Percentiles rank a stretch among this genome's conserved stretches.
phyloP scores from a whole-genome alignment of 1,140 invertebrate species.

The Euglossa dilemma region DNA sequence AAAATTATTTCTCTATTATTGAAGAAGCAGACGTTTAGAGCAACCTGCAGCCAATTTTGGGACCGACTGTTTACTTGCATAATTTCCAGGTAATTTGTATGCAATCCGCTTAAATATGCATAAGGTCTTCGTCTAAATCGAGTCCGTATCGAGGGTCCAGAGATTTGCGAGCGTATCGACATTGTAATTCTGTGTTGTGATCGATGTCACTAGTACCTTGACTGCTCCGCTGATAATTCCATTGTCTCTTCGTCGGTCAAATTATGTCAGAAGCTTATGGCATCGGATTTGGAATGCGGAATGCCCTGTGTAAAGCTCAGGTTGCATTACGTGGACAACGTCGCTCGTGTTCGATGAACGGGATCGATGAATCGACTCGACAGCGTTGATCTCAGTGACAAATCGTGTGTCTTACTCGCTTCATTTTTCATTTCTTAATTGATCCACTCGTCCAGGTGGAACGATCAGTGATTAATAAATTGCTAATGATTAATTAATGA shows the following conservation, averaged over 20 bases:
- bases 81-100: no score
- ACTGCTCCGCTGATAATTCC: conserved; percentile 12
- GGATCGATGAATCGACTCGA: conserved; percentile 42
- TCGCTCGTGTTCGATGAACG: conserved; percentile 25
- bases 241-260: conserved; percentile 3
- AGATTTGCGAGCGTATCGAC: neutral
- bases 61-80: no score
- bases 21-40: no score
- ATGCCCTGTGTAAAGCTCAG: conserved; percentile 1
- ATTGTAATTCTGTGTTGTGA: neutral
- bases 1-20: no score
- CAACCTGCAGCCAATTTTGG: no score
- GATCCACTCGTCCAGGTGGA: conserved; percentile 1
- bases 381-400: conserved; percentile 47
- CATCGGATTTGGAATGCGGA: conserved; percentile 10
- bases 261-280: conserved; percentile 32
- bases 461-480: neutral
- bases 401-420: conserved; percentile 46
- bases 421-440: conserved; percentile 29
- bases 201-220: neutral
- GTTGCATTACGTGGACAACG: conserved; percentile 37
- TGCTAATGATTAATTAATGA: neutral
- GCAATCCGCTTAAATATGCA: neutral
- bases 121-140: neutral
- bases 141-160: no score